Evolutionary conservation across 2,113 vertebrate genomes (phyloP).

Genomic region (Periophthalmodon schlosseri): DNA sequence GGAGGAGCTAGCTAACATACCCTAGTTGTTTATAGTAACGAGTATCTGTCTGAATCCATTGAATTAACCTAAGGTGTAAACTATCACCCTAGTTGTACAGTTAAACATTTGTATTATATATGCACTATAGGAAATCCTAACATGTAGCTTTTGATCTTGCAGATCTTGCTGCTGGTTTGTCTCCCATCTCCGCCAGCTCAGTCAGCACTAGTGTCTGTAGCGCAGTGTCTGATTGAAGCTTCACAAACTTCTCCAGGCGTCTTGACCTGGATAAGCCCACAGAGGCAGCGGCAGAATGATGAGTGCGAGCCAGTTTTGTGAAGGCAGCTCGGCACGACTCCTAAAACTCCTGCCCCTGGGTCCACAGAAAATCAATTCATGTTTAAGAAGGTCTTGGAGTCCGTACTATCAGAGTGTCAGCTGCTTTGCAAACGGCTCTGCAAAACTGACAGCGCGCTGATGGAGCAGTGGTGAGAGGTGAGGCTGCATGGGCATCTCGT

Average conservation of each 20-base stretch:
- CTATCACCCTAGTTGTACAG: too few relatives aligned
- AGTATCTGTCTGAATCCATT: too few relatives aligned
- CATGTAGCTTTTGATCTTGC: background rate
- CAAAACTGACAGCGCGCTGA: conserved; percentile 19
- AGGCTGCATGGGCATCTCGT: conserved; percentile 10
- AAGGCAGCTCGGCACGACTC: conserved; percentile 17
- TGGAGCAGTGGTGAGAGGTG: conserved; percentile 21
- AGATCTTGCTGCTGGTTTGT: background rate
- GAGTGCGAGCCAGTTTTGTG: conserved; percentile 25
- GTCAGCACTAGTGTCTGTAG: background rate
- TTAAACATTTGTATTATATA: too few relatives aligned
- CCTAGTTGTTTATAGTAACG: too few relatives aligned
- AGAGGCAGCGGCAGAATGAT: conserved; percentile 16
- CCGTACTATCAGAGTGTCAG: conserved; percentile 6
- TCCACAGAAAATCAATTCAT: conserved; percentile 41
- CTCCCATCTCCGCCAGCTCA: background rate
- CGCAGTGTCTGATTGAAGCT: conserved; percentile 18
- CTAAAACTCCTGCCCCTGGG: conserved; percentile 16
- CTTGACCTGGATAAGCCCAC: conserved; percentile 17
- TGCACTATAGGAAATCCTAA: background rate
- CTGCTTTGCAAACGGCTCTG: conserved; percentile 15
- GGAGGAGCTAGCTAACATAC: too few relatives aligned
- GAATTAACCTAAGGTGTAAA: too few relatives aligned
- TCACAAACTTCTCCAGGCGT: conserved; percentile 15
- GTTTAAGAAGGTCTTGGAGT: conserved; percentile 31